phyloP scores from a whole-genome alignment of 2,888 invertebrate genomes.

The Cryptus armator region DNA sequence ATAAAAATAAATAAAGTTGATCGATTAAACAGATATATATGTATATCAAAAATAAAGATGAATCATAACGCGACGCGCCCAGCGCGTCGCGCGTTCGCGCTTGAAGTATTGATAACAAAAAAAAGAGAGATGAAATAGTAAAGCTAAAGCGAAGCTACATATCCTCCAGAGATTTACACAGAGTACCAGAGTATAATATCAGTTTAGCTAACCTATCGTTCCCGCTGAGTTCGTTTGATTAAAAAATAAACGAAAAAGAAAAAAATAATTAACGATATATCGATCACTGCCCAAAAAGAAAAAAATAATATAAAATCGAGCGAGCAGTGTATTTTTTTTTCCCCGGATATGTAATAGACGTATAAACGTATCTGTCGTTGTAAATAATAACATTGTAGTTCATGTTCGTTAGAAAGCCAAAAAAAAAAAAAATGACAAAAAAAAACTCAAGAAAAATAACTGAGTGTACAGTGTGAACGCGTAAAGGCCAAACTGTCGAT shows the following conservation, averaged over 20 bases:
- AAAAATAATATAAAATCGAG: slow-evolving; percentile 41
- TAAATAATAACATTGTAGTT: slow-evolving; percentile 69
- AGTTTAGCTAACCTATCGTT: slow-evolving; percentile 23
- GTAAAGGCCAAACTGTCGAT: slow-evolving; percentile 66
- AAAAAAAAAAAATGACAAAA: slow-evolving; percentile 17
- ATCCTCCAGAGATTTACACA: slow-evolving; percentile 62
- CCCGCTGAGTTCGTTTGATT: slow-evolving; percentile 38
- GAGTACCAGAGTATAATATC: slow-evolving; percentile 47
- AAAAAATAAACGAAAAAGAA: slow-evolving; percentile 19
- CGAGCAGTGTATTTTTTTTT: slow-evolving; percentile 58
- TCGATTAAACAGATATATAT: slow-evolving; percentile 41
- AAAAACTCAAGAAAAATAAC: slow-evolving; percentile 36
- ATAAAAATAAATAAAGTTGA: slow-evolving; percentile 15
- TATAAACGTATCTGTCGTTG: slow-evolving; percentile 65
- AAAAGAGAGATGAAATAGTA: slow-evolving; percentile 37
- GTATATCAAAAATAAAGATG: slow-evolving; percentile 26
- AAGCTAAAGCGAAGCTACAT: slow-evolving; percentile 53
- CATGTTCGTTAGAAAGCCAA: slow-evolving; percentile 62
- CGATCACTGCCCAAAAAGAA: slow-evolving; percentile 65
- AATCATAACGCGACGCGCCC: slow-evolving; percentile 60
- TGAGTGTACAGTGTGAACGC: slow-evolving; percentile 67
- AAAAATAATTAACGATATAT: slow-evolving; percentile 49
- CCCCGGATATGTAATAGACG: slow-evolving; percentile 57
- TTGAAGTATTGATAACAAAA: slow-evolving; percentile 40
- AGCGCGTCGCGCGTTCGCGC: slow-evolving; percentile 52